Evolutionary conservation across 2,113 vertebrate genomes (phyloP).

Genomic region (Eublepharis macularius): DNA sequence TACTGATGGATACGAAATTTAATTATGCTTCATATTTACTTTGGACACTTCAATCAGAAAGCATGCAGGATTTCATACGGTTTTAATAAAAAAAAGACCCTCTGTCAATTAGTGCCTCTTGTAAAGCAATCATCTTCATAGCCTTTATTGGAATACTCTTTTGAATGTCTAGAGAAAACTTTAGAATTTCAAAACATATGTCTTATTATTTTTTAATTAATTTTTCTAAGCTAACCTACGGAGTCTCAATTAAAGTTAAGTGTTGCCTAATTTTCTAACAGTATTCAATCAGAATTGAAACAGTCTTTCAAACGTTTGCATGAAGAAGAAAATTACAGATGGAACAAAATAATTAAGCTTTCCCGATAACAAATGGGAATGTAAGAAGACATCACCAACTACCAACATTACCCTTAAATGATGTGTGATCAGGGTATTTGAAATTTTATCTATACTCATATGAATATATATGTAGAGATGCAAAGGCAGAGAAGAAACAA

Average conservation of each 20-base stretch:
- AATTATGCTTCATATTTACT: slow-evolving; percentile 54
- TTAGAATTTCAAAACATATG: slow-evolving; percentile 49
- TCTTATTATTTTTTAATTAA: slow-evolving; percentile 56
- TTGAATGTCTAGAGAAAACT: slow-evolving; percentile 37
- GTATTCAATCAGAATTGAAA: slow-evolving; percentile 46
- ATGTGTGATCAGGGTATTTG: too few species aligned
- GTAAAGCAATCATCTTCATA: slow-evolving; percentile 25
- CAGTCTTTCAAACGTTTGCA: too few species aligned
- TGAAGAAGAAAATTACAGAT: too few species aligned
- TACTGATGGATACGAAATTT: slow-evolving; percentile 37
- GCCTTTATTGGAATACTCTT: slow-evolving; percentile 30
- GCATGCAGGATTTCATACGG: slow-evolving; percentile 31
- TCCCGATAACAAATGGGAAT: too few species aligned
- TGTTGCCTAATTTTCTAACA: slow-evolving; percentile 59
- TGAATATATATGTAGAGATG: too few species aligned
- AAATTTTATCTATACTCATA: too few species aligned
- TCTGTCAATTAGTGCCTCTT: slow-evolving; percentile 52
- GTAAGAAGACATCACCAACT: too few species aligned
- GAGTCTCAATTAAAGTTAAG: slow-evolving; percentile 50
- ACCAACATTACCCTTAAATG: too few species aligned
- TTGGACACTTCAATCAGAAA: slow-evolving; percentile 34
- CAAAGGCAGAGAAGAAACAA: too few species aligned
- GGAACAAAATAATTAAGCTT: too few species aligned
- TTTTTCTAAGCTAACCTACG: slow-evolving; percentile 45
- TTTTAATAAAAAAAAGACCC: slow-evolving; percentile 55